Percentiles rank a stretch among this genome's conserved stretches.
phyloP scores from a whole-genome alignment of 2,113 vertebrate genomes.

The Oryzias javanicus region DNA sequence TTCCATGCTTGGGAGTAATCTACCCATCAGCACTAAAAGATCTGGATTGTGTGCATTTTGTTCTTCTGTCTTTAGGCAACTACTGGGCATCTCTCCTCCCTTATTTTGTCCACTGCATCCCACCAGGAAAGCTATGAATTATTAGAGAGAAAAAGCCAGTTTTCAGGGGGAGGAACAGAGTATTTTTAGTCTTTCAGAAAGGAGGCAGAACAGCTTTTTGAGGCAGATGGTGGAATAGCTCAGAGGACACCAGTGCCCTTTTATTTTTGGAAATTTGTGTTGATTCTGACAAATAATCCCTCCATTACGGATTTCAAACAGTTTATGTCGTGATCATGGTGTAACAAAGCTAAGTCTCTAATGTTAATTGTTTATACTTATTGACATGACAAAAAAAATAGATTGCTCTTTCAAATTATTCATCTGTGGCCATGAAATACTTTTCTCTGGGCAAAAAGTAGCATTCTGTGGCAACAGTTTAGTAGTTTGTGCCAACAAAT shows the following conservation, averaged over 20 bases:
- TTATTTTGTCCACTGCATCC: constrained; percentile 16
- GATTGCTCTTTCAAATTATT: no score
- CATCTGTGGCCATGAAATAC: no score
- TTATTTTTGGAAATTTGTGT: neutral
- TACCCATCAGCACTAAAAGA: constrained; percentile 55
- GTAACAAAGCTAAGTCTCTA: no score
- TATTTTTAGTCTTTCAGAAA: constrained; percentile 49
- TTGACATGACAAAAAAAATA: no score
- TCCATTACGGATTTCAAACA: no score
- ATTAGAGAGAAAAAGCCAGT: constrained; percentile 36
- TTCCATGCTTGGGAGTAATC: constrained; percentile 49
- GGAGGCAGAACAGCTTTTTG: constrained; percentile 14
- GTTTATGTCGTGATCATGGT: no score
- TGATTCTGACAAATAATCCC: no score
- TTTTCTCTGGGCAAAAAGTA: no score
- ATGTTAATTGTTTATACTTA: no score
- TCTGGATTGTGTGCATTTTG: constrained; percentile 29
- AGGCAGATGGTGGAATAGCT: constrained; percentile 11
- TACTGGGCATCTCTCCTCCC: constrained; percentile 22
- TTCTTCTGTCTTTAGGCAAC: constrained; percentile 31
- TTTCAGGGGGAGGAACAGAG: constrained; percentile 25
- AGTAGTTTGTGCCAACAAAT: no score
- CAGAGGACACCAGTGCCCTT: constrained; percentile 8
- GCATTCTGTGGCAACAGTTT: no score
- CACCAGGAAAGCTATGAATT: constrained; percentile 45